These are phyloP conservation scores for Dysmachus trigonus DNA, from an alignment of 2,888 invertebrate genomes.

Conservation along the genomic window DNA sequence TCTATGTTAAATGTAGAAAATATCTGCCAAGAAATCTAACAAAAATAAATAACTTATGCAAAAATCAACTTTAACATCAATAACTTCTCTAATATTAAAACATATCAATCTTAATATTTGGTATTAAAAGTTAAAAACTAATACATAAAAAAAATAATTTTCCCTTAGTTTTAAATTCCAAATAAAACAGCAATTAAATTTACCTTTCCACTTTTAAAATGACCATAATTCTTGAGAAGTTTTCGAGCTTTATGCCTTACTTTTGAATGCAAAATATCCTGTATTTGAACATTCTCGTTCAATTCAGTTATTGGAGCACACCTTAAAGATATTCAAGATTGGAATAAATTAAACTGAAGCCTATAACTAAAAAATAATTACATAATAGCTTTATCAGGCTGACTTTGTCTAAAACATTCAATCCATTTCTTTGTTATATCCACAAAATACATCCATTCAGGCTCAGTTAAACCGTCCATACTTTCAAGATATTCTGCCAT, in stretches of 20 bases:
- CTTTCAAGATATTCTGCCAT: slow-evolving; percentile 21
- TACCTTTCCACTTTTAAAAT: not conserved
- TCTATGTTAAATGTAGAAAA: no score
- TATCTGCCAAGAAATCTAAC: no score
- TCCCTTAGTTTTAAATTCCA: no score
- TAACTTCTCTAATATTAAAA: no score
- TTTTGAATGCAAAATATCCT: not conserved
- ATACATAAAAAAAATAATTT: no score
- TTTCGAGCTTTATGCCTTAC: not conserved
- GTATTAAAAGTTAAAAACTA: no score
- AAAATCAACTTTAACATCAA: no score
- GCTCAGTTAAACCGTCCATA: not conserved
- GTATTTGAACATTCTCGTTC: not conserved
- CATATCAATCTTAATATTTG: no score
- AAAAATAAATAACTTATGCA: no score
- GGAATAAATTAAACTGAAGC: not conserved
- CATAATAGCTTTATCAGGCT: not conserved
- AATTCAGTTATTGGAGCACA: not conserved
- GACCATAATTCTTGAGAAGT: not conserved
- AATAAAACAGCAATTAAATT: no score
- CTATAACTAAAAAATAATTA: not conserved
- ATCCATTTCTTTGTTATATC: slow-evolving; percentile 17
- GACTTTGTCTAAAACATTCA: not conserved
- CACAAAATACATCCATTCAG: slow-evolving; percentile 38
- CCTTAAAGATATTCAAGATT: not conserved